A percentile compares a stretch with the other conserved stretches of the same genome.
phyloP scores from a whole-genome alignment of 2,113 vertebrate species.

The Nothocercus nigrocapillus region DNA sequence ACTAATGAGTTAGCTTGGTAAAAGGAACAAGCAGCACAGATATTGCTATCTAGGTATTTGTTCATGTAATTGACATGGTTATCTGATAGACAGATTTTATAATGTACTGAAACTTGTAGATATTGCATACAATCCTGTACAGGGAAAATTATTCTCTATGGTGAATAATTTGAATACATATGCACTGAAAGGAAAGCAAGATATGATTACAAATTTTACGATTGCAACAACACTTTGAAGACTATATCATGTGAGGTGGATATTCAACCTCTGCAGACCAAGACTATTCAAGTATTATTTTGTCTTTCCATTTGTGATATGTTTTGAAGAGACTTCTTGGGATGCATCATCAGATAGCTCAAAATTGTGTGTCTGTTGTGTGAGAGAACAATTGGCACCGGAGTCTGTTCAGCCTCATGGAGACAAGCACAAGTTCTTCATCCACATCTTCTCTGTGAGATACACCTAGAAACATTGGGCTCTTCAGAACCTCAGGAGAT shows the following conservation, averaged over 20 bases:
- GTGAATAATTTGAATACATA: neutral
- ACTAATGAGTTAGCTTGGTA: neutral
- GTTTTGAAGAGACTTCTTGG: neutral
- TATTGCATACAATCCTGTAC: neutral
- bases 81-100: neutral
- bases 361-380: neutral
- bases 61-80: neutral
- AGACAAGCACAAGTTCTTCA: neutral
- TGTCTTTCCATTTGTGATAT: neutral
- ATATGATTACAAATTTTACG: neutral
- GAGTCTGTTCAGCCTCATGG: neutral
- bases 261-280: neutral
- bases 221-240: neutral
- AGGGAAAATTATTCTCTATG: neutral
- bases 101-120: neutral
- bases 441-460: neutral
- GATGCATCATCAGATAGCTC: neutral
- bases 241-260: neutral
- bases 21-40: neutral
- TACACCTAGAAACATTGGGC: neutral
- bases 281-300: neutral
- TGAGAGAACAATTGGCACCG: neutral
- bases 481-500: neutral
- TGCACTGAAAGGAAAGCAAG: neutral
- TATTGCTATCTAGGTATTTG: rapidly evolving